Evolutionary conservation across 2,888 invertebrate species (phyloP).

Genomic region (Nesidiocoris tenuis): DNA sequence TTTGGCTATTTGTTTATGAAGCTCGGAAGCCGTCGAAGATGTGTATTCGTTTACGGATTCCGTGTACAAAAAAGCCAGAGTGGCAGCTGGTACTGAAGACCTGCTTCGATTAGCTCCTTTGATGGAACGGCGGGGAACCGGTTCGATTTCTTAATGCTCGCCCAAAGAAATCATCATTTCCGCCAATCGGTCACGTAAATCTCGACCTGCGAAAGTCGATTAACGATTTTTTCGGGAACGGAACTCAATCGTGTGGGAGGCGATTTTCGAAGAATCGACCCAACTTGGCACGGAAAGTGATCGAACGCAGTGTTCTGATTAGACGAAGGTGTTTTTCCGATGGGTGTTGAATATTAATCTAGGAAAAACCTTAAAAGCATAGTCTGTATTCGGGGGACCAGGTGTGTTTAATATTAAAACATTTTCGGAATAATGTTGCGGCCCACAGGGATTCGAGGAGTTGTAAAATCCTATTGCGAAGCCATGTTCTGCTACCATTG

Average conservation of each 20-base stretch:
- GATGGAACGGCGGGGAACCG: slow-evolving; percentile 2
- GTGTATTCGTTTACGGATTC: slow-evolving; percentile 16
- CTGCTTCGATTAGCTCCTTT: slow-evolving; percentile 4
- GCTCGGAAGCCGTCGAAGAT: slow-evolving; percentile 1
- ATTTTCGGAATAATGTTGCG: too few relatives aligned
- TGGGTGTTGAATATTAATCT: too few relatives aligned
- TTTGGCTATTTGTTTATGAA: slow-evolving; percentile 11
- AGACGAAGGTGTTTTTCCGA: too few relatives aligned
- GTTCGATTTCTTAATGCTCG: neutral
- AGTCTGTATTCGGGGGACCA: too few relatives aligned
- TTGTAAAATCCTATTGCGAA: too few relatives aligned
- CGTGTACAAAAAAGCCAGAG: neutral
- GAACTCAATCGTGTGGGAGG: neutral
- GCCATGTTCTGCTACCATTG: too few relatives aligned
- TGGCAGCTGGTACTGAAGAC: neutral
- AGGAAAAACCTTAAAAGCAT: too few relatives aligned
- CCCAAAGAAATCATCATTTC: neutral
- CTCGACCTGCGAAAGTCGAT: neutral
- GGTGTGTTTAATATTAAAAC: too few relatives aligned
- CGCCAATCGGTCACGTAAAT: neutral
- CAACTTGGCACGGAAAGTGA: too few relatives aligned
- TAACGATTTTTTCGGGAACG: neutral
- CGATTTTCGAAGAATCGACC: too few relatives aligned
- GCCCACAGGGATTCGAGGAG: too few relatives aligned
- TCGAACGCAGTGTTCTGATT: too few relatives aligned